Evolutionary conservation across 2,113 vertebrate genomes (phyloP).

Genomic region (Muntiacus muntjak): DNA sequence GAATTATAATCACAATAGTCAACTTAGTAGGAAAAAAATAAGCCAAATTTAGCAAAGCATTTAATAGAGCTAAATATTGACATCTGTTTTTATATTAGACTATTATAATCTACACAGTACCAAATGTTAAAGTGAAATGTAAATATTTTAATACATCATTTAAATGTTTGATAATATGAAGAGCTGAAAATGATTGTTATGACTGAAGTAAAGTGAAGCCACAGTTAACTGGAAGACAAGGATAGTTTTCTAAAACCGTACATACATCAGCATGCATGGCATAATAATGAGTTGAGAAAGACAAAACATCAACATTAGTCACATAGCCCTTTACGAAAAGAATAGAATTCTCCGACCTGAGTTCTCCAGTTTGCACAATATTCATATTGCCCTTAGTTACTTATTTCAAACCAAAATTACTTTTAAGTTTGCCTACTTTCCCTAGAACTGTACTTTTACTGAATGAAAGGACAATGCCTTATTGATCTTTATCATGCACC

Average conservation of each 20-base stretch:
- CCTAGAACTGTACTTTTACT: neutral
- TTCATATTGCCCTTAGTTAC: neutral
- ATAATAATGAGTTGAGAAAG: neutral
- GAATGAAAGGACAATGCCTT: neutral
- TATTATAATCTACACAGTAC: neutral
- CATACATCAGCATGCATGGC: neutral
- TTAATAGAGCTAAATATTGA: neutral
- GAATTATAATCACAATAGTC: neutral
- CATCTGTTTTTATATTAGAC: neutral
- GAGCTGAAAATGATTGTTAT: neutral
- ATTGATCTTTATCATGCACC: neutral
- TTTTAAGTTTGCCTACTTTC: neutral
- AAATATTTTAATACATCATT: neutral
- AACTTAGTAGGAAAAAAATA: neutral
- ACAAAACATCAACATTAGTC: neutral
- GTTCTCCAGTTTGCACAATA: neutral
- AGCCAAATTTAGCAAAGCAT: neutral
- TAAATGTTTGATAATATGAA: neutral
- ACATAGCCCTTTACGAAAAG: neutral
- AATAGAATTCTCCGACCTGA: neutral
- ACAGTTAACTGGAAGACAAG: neutral
- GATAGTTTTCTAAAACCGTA: neutral
- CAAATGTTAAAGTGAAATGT: neutral
- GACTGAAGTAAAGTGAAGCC: neutral
- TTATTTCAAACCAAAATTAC: neutral